phyloP scores from a whole-genome alignment of 2,888 invertebrate species.

The Andrena trimmerana region DNA sequence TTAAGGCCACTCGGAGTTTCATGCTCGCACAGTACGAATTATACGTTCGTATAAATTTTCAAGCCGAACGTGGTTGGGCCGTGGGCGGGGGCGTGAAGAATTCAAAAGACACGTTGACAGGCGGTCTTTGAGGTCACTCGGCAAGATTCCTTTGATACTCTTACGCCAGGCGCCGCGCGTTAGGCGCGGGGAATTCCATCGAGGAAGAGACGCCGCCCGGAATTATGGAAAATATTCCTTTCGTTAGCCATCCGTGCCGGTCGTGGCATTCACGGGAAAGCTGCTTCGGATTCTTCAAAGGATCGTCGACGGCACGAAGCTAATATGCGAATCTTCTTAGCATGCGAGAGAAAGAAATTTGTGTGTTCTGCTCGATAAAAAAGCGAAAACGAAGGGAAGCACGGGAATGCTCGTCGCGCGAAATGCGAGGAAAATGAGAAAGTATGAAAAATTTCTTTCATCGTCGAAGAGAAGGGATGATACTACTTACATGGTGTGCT shows the following conservation, averaged over 20 bases:
- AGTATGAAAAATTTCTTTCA: background rate
- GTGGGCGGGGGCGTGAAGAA: background rate
- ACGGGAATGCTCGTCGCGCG: background rate
- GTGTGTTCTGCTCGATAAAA: conserved; percentile 47
- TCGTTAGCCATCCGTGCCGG: conserved; percentile 45
- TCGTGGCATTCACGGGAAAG: conserved; percentile 35
- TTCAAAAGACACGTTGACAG: conserved; percentile 30
- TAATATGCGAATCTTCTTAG: conserved; percentile 40
- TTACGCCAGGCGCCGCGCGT: background rate
- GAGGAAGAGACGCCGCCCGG: conserved; percentile 24
- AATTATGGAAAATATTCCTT: conserved; percentile 64
- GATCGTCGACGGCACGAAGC: conserved; percentile 14
- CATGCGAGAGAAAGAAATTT: conserved; percentile 21
- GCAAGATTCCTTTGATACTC: conserved; percentile 32
- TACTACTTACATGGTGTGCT: background rate
- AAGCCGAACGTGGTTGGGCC: background rate
- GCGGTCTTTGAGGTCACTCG: conserved; percentile 36
- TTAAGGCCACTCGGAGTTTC: conserved; percentile 7
- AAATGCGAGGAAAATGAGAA: background rate
- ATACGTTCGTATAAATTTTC: conserved; percentile 16
- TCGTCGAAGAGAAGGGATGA: background rate
- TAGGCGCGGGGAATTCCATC: conserved; percentile 44
- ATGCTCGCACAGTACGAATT: background rate
- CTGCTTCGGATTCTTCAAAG: conserved; percentile 50
- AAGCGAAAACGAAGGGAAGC: background rate